These are phyloP conservation scores for Drosophila ambigua DNA, from an alignment of 1,140 invertebrate genomes.

Conservation along the genomic window DNA sequence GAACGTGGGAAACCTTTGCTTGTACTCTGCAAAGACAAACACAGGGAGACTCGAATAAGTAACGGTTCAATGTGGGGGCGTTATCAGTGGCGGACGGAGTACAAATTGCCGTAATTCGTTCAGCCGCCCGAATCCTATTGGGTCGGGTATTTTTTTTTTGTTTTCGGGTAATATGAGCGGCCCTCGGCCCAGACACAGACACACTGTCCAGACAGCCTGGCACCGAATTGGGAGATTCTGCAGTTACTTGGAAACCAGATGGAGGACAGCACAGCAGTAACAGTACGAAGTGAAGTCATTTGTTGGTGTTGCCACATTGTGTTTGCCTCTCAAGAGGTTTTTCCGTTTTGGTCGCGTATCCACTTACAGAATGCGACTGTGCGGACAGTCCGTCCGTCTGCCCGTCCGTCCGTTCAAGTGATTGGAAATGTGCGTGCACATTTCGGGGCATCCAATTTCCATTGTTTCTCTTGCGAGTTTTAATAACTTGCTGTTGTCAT, in stretches of 20 bases:
- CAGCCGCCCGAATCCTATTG: not conserved
- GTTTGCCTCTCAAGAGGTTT: conserved; percentile 59
- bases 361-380: conserved; percentile 41
- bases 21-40: conserved; percentile 61
- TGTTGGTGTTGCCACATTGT: conserved; percentile 47
- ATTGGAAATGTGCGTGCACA: conserved; percentile 44
- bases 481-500: conserved; percentile 58
- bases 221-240: conserved; percentile 30
- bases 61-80: conserved; percentile 6
- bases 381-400: no score
- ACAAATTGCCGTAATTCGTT: conserved; percentile 46
- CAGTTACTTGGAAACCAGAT: conserved; percentile 77
- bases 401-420: conserved; percentile 26
- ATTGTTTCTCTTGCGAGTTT: conserved; percentile 38
- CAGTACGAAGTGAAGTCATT: conserved; percentile 28
- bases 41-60: conserved; percentile 13
- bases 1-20: conserved; percentile 78
- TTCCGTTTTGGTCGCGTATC: conserved; percentile 73
- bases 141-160: not conserved
- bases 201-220: conserved; percentile 43
- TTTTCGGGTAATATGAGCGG: conserved; percentile 21
- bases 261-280: conserved; percentile 15
- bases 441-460: conserved; percentile 45
- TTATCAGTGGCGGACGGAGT: conserved; percentile 8
- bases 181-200: not conserved